Base-by-base conservation (phyloP, 2,113 vertebrate species). In the Equus przewalskii region DNA sequence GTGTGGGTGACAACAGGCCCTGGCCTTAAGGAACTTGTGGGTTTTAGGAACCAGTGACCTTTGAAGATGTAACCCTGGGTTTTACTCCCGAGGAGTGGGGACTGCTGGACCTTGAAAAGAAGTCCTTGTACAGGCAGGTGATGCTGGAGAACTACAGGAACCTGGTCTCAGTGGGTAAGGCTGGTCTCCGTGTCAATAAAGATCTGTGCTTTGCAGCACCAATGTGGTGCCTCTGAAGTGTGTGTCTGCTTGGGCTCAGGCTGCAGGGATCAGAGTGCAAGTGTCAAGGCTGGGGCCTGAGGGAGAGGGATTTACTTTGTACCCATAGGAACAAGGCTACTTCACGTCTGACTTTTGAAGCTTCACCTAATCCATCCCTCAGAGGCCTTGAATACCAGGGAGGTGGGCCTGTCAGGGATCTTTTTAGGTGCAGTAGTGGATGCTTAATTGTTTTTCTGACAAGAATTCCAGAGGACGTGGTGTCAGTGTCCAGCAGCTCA, bases 131-230 rank as follows among this genome's bases (percentile, higher is more conserved):
- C 97, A 96, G 94, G 80, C 87, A 97, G 41, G 92, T 96, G 95
- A 78, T 96, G 69, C 92, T 98, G 97, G 97, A 98, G 94, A 98
- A 98, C 98, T 98, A 98, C 96, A 87, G 72, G 70, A 98, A 97
- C 96, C 88, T 98, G 96, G 58, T 97, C 65, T 96, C 97, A 65
- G 97, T 98, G 89, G 98, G 98, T 98, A 96, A 98, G 98, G 58
- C 87, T 49, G 76, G 41, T 58, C 41, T 93, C 21, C n/a, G 5
- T 67, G 19, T 88, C 82, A 76, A 87, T 81, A 73, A 87, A 93
- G 78, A 73, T 85, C 11, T 90, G 44, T 18, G 46, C 80, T 95
- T 97, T 72, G 56, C 69, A 54, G 80, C 15, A n/a, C 3, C 0
- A 19, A 46, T 41, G 26, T 72, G 44, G 24, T 79, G 41, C 73